phyloP scores from a whole-genome alignment of 2,888 invertebrate species.

The Deroplatys truncata region DNA sequence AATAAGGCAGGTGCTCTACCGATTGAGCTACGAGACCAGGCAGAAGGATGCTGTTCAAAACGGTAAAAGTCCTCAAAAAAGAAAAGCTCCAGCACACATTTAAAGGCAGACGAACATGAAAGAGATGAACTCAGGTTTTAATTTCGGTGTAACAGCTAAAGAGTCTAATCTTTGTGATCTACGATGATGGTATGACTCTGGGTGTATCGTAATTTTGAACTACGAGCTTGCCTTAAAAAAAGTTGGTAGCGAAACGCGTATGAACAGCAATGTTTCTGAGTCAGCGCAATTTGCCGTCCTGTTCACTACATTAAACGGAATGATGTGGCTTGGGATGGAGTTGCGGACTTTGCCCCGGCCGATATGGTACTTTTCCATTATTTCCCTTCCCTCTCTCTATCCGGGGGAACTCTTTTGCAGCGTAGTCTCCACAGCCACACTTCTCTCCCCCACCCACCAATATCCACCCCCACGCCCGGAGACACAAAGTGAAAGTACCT shows the following conservation, averaged over 20 bases:
- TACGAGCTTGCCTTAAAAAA: not conserved
- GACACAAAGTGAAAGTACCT: not conserved
- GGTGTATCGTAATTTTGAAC: not conserved
- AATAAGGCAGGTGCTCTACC: no score
- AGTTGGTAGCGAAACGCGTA: not conserved
- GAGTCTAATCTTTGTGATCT: no score
- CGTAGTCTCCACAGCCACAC: not conserved
- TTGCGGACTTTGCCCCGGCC: not conserved
- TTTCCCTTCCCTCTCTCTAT: not conserved
- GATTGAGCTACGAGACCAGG: no score
- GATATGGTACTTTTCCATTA: not conserved
- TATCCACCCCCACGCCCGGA: not conserved
- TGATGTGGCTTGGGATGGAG: not conserved
- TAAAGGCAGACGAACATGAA: no score
- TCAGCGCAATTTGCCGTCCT: constrained; percentile 20
- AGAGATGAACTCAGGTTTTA: no score
- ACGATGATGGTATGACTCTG: no score
- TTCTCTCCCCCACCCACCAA: not conserved
- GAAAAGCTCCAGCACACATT: no score
- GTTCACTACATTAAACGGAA: constrained; percentile 24
- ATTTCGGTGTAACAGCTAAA: no score
- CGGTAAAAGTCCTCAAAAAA: no score
- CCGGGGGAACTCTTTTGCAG: not conserved
- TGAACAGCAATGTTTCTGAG: not conserved
- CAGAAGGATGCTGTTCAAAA: no score